A percentile compares a stretch with the other conserved stretches of the same genome.
phyloP scores from a whole-genome alignment of 2,797 vertebrate genomes.

The Eospalax fontanierii region DNA sequence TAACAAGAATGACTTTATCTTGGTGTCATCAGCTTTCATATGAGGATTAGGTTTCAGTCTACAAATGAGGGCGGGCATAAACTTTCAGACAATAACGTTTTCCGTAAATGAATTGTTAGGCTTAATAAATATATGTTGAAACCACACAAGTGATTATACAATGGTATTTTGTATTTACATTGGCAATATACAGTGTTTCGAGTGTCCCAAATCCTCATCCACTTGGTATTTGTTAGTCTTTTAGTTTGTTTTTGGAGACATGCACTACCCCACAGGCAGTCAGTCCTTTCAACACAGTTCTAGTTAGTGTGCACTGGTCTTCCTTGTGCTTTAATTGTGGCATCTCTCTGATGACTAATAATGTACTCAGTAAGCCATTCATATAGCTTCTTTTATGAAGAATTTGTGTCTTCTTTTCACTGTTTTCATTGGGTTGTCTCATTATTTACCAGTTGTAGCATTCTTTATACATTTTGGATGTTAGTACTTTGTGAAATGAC shows the following conservation, averaged over 20 bases:
- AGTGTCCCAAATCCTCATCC: neutral
- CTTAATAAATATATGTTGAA: slow-evolving; percentile 2
- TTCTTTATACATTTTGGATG: neutral
- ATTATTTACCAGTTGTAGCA: neutral
- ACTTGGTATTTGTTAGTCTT: neutral
- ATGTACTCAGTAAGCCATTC: neutral
- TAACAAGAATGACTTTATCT: neutral
- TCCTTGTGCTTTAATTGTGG: neutral
- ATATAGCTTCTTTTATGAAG: neutral
- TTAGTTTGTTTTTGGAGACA: neutral
- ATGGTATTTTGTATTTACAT: neutral
- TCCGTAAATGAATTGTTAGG: slow-evolving; percentile 1
- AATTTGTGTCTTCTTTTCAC: slow-evolving; percentile 21
- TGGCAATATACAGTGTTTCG: neutral
- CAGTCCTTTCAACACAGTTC: neutral
- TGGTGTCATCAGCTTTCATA: neutral
- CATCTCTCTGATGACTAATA: neutral
- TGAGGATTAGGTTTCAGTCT: neutral
- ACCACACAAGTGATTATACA: neutral
- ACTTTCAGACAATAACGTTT: neutral
- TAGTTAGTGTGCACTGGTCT: neutral
- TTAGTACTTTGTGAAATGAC: neutral
- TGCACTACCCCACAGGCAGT: neutral
- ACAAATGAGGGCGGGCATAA: neutral
- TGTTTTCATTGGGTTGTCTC: neutral